Evolutionary conservation across 1,140 invertebrate species (phyloP).

Genomic region (Drosophila melanogaster): DNA sequence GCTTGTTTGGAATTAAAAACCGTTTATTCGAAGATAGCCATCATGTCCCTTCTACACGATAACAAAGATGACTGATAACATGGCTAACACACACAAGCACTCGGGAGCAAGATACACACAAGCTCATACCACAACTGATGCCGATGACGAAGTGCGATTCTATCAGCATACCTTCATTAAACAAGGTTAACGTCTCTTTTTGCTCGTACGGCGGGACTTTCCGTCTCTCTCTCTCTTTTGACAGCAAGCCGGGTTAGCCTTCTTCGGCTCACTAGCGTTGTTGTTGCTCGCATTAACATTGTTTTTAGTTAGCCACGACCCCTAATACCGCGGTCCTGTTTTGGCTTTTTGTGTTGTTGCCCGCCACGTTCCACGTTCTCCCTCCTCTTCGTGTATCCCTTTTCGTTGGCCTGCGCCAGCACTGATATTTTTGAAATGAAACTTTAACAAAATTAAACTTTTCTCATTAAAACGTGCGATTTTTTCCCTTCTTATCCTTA

Average conservation of each 20-base stretch:
- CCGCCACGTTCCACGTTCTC: background rate
- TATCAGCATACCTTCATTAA: constrained; percentile 83
- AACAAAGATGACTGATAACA: constrained; percentile 1
- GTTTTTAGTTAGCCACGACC: constrained; percentile 62
- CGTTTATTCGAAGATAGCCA: background rate
- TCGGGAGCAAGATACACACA: background rate
- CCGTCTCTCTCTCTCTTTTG: constrained; percentile 9
- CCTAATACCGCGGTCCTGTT: constrained; percentile 31
- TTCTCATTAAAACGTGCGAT: constrained; percentile 84
- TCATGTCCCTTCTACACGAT: background rate
- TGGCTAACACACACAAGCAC: background rate
- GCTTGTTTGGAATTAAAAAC: background rate
- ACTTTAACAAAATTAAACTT: constrained; percentile 84
- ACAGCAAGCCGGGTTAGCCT: constrained; percentile 19
- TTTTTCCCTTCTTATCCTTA: constrained; percentile 48
- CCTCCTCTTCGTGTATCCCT: background rate
- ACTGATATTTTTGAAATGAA: constrained; percentile 83
- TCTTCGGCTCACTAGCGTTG: constrained; percentile 32
- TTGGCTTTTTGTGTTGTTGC: constrained; percentile 10
- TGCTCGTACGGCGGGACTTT: background rate
- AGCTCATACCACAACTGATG: background rate
- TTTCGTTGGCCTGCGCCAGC: constrained; percentile 40
- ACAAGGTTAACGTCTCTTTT: constrained; percentile 52
- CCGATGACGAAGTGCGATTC: constrained; percentile 70
- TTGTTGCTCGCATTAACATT: constrained; percentile 70